Conservation (phyloP, 2,888 invertebrate species). For the Folsomia manolachei region DNA sequence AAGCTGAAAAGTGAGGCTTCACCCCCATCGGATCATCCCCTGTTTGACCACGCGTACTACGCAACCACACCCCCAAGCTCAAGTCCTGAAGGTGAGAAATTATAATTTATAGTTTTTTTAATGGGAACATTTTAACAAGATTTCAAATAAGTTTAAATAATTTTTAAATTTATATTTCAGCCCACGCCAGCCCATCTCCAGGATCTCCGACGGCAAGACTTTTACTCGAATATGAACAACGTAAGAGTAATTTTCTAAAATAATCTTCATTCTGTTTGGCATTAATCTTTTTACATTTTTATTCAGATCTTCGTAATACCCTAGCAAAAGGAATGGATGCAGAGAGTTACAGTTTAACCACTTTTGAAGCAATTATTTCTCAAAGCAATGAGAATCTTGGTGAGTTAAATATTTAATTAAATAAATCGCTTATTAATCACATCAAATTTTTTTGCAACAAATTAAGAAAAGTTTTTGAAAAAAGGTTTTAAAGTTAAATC, state of each 20-base stretch:
- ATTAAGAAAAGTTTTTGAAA: no score
- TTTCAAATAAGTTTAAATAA: not conserved
- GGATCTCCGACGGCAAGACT: slow-evolving; percentile 78
- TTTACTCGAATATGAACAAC: slow-evolving; percentile 83
- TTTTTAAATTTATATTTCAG: slow-evolving; percentile 25
- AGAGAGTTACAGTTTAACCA: slow-evolving; percentile 89
- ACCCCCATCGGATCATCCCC: slow-evolving; percentile 78
- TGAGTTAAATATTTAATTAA: slow-evolving; percentile 39
- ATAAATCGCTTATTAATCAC: not conserved
- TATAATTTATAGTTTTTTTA: no score
- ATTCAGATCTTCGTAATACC: slow-evolving; percentile 75
- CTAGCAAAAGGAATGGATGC: slow-evolving; percentile 93
- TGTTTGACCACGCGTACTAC: slow-evolving; percentile 90
- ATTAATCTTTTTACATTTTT: no score
- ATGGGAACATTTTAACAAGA: no score
- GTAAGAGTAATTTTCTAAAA: slow-evolving; percentile 52
- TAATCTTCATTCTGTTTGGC: no score
- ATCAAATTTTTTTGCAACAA: not conserved
- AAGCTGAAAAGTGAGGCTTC: slow-evolving; percentile 62
- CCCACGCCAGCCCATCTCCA: slow-evolving; percentile 62
- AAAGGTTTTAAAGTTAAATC: no score
- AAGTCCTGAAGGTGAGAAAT: slow-evolving; percentile 57
- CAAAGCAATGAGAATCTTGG: slow-evolving; percentile 93
- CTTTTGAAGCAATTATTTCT: slow-evolving; percentile 85
- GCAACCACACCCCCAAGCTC: slow-evolving; percentile 85